Base-by-base conservation (phyloP, 2,113 vertebrate genomes). In the Osmerus mordax region DNA sequence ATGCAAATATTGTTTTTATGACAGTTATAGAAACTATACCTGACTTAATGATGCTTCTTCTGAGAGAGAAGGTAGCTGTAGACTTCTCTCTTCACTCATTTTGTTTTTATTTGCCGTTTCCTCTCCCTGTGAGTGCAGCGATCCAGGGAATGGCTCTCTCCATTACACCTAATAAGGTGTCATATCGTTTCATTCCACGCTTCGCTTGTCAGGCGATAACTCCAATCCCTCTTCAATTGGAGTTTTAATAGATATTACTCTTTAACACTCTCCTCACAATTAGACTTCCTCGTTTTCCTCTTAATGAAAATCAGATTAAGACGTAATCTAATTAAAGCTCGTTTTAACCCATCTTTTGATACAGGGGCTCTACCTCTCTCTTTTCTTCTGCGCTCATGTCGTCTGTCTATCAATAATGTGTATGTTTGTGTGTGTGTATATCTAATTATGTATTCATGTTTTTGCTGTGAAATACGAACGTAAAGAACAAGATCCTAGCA, bases 261-360 rank as follows among this genome's bases (percentile, higher is more conserved):
- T 82, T 88, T 89, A 90, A 88, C 88, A 85, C 88, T 91, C 87
- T 80, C 88, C 84, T 91, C 88, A 91, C 90, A 92, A 93, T 92
- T 92, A 92, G 89, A 85, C 84, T 84, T 87, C 83, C 88, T 91
- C 89, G 87, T 92, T 91, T 88, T 88, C 81, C 85, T 89, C 86
- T 89, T 92, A 93, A 93, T 91, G 91, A 92, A 93, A 93, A 93
- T 92, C 91, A 90, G 91, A 93, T 93, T 91, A 92, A 91, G 89
- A 88, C 85, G 79, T 90, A 93, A 93, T 92, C 90, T 91, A 92
- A 93, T 92, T 93, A 93, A 89, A 88, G 83, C 89, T 90, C 76
- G 87, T 91, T 91, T 93, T 91, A 92, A 92, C 91, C 87, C 89
- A 80, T 83, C 80, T 83, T 87, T 85, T 87, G 78, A 83, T 86